Evolutionary conservation across 2,888 invertebrate genomes (phyloP).

Genomic region (Octonoba sinensis): DNA sequence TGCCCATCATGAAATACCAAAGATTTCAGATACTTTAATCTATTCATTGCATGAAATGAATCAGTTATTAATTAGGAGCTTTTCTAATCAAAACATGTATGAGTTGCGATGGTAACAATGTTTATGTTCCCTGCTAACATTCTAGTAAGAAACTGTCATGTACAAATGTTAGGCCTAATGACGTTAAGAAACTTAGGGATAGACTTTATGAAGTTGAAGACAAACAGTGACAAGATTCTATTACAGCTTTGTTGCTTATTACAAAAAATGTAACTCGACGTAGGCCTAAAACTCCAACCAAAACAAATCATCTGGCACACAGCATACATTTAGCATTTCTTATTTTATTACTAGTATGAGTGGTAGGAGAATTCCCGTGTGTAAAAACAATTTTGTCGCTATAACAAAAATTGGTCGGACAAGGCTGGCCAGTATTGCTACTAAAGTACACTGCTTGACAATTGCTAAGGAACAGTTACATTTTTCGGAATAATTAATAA

Average conservation of each 20-base stretch:
- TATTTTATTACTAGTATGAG: neutral
- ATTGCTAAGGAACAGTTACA: too few relatives aligned
- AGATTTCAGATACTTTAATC: too few relatives aligned
- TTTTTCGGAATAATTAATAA: too few relatives aligned
- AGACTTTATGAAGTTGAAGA: neutral
- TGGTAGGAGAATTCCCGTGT: slow-evolving; percentile 14
- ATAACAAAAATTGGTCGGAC: slow-evolving; percentile 12
- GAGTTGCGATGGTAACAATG: slow-evolving; percentile 1
- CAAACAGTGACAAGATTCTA: neutral
- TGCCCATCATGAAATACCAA: too few relatives aligned
- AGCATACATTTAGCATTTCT: too few relatives aligned
- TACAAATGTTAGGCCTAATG: neutral
- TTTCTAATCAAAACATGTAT: too few relatives aligned
- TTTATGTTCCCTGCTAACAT: neutral
- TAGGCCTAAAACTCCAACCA: too few relatives aligned
- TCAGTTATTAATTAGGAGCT: too few relatives aligned
- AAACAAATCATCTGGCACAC: too few relatives aligned
- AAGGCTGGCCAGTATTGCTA: slow-evolving; percentile 12
- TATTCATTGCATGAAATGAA: too few relatives aligned
- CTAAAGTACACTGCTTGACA: too few relatives aligned
- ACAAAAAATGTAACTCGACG: too few relatives aligned
- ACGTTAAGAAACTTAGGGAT: neutral
- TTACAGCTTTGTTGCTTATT: neutral
- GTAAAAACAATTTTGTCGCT: slow-evolving; percentile 1
- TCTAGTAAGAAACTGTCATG: neutral